Conservation (phyloP, 1,140 invertebrate genomes). For the Cydia fagiglandana region DNA sequence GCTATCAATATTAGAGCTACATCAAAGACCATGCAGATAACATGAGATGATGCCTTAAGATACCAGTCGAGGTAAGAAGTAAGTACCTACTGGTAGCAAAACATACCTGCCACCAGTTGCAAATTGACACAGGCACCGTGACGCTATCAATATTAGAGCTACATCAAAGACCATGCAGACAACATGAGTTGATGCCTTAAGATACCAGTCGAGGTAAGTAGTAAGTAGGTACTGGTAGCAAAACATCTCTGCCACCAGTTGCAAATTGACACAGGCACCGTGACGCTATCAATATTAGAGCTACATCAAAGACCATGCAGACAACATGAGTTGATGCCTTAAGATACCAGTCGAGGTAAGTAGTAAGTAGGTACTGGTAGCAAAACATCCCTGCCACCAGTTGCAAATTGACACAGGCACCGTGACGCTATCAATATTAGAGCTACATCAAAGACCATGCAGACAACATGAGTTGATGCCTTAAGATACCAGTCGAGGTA, state of each 20-base stretch:
- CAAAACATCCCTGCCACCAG: neutral
- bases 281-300: constrained; percentile 24
- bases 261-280: constrained; percentile 3
- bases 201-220: neutral
- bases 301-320: neutral
- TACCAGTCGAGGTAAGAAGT: neutral
- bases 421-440: constrained; percentile 23
- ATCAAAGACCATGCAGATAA: no score
- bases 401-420: constrained; percentile 4
- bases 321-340: neutral
- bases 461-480: neutral
- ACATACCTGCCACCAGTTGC: neutral
- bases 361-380: neutral
- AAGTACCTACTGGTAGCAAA: neutral
- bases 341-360: neutral
- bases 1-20: no score
- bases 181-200: neutral
- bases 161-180: neutral
- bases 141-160: constrained; percentile 24
- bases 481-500: neutral
- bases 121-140: constrained; percentile 1
- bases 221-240: neutral
- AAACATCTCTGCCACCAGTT: neutral
- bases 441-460: neutral
- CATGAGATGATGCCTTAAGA: neutral